Percentiles rank a stretch among this genome's conserved stretches.
Evolutionary conservation across 2,888 invertebrate species (phyloP).

Genomic region (Eurytoma adleriae): DNA sequence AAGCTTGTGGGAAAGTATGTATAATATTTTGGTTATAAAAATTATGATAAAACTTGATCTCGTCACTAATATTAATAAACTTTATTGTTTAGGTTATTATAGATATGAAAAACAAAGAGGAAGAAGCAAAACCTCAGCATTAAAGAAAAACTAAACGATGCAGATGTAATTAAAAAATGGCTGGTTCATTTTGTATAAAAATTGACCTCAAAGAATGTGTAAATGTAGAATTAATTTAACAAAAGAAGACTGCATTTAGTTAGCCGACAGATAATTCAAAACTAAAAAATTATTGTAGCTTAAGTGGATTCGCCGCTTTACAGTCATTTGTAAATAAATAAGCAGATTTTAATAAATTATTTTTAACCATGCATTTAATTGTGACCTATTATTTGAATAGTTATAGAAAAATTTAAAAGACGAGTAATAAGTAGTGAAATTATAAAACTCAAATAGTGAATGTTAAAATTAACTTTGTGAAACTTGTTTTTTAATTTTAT

Average conservation of each 20-base stretch:
- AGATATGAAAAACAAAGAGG: conserved; percentile 69
- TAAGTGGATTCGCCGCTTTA: not conserved
- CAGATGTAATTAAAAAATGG: conserved; percentile 21
- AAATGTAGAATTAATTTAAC: not conserved
- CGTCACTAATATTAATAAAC: not conserved
- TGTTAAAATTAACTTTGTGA: no score
- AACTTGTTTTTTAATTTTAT: no score
- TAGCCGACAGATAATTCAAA: not conserved
- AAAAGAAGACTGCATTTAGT: conserved; percentile 31
- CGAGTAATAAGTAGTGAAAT: no score
- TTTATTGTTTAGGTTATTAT: conserved; percentile 65
- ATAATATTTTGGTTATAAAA: conserved; percentile 42
- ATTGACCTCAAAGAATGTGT: conserved; percentile 1
- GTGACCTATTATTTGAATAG: no score
- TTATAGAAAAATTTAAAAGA: no score
- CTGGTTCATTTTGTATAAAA: conserved; percentile 19
- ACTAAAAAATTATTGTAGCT: conserved; percentile 1
- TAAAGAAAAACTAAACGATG: not conserved
- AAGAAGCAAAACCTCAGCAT: conserved; percentile 52
- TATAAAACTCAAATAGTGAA: no score
- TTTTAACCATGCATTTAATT: no score
- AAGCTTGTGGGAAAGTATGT: conserved; percentile 81
- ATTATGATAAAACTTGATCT: not conserved
- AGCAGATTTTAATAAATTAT: conserved; percentile 14
- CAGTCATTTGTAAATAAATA: conserved; percentile 37